Evolutionary conservation across 2,888 invertebrate species (phyloP).

Genomic region (Coremacera marginata): DNA sequence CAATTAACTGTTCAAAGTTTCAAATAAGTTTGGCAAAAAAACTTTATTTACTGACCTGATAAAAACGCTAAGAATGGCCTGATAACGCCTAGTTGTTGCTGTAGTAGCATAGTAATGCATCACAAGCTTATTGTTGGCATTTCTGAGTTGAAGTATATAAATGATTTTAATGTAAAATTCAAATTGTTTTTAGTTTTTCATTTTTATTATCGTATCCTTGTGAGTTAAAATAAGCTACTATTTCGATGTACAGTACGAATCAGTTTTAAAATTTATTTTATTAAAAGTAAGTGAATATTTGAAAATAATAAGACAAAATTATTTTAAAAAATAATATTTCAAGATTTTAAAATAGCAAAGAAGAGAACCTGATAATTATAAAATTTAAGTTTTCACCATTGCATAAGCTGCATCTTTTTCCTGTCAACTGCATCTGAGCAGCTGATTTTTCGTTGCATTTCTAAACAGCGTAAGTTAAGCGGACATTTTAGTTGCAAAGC

Average conservation of each 20-base stretch:
- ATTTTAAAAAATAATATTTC: not conserved
- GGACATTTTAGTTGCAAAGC: conserved; percentile 62
- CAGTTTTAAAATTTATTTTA: too few relatives aligned
- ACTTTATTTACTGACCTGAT: not conserved
- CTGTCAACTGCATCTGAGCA: not conserved
- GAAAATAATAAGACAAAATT: not conserved
- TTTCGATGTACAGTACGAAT: too few relatives aligned
- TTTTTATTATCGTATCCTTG: too few relatives aligned
- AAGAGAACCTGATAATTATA: too few relatives aligned
- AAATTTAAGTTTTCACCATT: not conserved
- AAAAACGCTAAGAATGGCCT: too few relatives aligned
- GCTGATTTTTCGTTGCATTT: not conserved
- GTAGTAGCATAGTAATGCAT: too few relatives aligned
- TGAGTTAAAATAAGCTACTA: too few relatives aligned
- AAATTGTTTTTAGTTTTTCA: too few relatives aligned
- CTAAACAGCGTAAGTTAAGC: conserved; percentile 49
- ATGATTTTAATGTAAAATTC: too few relatives aligned
- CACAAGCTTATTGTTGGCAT: too few relatives aligned
- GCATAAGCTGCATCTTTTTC: not conserved
- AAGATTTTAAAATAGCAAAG: not conserved
- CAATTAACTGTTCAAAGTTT: not conserved
- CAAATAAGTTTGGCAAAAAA: not conserved
- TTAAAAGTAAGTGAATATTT: not conserved
- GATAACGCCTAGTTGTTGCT: too few relatives aligned
- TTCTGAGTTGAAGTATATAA: too few relatives aligned